Evolutionary conservation across 2,797 vertebrate genomes (phyloP), one percentile per base, ranked within the genome.

Genomic region (Luscinia luscinia): DNA sequence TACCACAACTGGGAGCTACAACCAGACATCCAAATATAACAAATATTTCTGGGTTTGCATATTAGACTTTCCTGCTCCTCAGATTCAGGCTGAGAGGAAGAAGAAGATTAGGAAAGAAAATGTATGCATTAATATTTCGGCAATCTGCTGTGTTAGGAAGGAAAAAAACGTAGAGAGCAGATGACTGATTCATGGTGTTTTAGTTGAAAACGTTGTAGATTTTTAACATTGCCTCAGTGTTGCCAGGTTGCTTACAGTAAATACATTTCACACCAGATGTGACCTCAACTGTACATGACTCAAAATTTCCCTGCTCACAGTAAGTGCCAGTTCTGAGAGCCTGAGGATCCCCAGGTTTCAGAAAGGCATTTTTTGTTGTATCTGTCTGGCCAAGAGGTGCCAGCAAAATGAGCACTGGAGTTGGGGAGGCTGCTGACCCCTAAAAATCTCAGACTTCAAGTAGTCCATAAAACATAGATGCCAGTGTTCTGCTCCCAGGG

Each of bases 361-460:
- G 89, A 96, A 94, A 70, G 80, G 61, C 49, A 8, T 1, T 46
- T 70, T 87, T 84, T 79, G n/a, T 84, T 90, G 62, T 82, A 38
- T 62, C 68, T 66, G 20, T 73, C 85, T 77, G 57, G 82, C 91
- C 89, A 97, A 89, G 83, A 84, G 77, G 86, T 91, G 73, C 68
- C 27, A 1, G 73, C 67, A 67, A 87, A 95, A 87, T 6, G 70
- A 94, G 52, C 79, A 63, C 40, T 81, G 51, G 45, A 76, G 59
- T 5, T 93, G 88, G 90, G 79, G 84, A 93, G 84, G 88, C 79
- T 95, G 82, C 84, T 94, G 95, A 97, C 96, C 93, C 81, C 82
- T 78, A 84, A 96, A 95, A 91, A 89, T 80, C 62, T 89, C 92
- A 76, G 66, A 87, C 80, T 94, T 95, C 94, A 95, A 97, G 96